Conservation (phyloP, 2,113 vertebrate species). For the Oceanites oceanicus region DNA sequence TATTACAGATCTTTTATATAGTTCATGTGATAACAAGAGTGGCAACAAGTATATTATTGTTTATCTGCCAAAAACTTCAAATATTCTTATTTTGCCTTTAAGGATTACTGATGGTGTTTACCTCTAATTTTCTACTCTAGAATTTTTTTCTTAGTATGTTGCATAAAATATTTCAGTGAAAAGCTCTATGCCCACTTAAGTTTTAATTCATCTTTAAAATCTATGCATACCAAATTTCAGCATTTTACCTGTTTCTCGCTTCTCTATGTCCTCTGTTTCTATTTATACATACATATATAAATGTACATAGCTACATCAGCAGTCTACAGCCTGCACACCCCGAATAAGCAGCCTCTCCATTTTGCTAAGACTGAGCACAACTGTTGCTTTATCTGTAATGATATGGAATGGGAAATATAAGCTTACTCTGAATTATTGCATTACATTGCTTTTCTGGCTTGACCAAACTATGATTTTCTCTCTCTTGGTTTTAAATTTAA, state of each 20-base stretch:
- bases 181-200: accelerated
- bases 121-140: not conserved
- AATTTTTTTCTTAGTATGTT: not conserved
- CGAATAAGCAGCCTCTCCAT: accelerated
- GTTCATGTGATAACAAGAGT: not conserved
- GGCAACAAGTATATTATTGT: not conserved
- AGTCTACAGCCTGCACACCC: accelerated
- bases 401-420: accelerated
- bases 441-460: not conserved
- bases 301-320: not conserved
- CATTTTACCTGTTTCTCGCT: not conserved
- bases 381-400: not conserved
- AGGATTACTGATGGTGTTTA: not conserved
- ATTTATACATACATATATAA: accelerated
- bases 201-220: not conserved
- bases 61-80: not conserved
- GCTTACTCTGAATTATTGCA: not conserved
- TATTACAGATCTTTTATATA: not conserved
- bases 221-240: accelerated
- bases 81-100: not conserved
- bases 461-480: not conserved
- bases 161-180: not conserved
- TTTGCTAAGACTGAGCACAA: not conserved
- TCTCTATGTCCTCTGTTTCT: not conserved
- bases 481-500: not conserved